Conservation (phyloP, 2,797 vertebrate species). For the Labroides dimidiatus region DNA sequence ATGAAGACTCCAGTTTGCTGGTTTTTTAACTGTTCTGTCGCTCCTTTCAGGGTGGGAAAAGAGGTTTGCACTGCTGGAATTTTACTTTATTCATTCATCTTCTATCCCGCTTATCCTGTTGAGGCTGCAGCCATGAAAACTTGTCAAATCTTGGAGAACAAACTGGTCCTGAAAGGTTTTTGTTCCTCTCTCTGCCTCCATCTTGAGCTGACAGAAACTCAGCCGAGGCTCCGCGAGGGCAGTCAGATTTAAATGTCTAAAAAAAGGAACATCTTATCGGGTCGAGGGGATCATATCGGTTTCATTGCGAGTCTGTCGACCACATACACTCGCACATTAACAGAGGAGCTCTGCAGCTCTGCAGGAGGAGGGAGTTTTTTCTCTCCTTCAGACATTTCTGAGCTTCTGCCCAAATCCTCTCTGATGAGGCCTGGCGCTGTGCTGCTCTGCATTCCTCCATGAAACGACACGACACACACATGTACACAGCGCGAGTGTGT, state of each 20-base stretch:
- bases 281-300: conserved; percentile 68
- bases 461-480: conserved; percentile 28
- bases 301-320: conserved; percentile 49
- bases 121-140: too few species aligned
- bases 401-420: too few species aligned
- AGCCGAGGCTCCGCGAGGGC: conserved; percentile 40
- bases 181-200: conserved; percentile 15
- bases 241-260: conserved; percentile 68
- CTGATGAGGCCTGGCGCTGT: conserved; percentile 21
- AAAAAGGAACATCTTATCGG: conserved; percentile 73
- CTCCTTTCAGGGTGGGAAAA: too few species aligned
- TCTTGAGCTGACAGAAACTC: conserved; percentile 20
- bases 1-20: too few species aligned
- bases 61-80: too few species aligned
- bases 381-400: conserved; percentile 19
- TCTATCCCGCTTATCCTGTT: too few species aligned
- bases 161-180: background rate
- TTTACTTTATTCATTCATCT: too few species aligned
- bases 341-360: conserved; percentile 38
- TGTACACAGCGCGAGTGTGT: conserved; percentile 1
- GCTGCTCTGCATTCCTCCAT: conserved; percentile 28
- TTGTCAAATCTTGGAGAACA: background rate
- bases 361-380: conserved; percentile 20
- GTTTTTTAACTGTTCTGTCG: too few species aligned
- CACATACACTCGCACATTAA: conserved; percentile 19